phyloP scores from a whole-genome alignment of 2,797 vertebrate species.

The Amniataba percoides region DNA sequence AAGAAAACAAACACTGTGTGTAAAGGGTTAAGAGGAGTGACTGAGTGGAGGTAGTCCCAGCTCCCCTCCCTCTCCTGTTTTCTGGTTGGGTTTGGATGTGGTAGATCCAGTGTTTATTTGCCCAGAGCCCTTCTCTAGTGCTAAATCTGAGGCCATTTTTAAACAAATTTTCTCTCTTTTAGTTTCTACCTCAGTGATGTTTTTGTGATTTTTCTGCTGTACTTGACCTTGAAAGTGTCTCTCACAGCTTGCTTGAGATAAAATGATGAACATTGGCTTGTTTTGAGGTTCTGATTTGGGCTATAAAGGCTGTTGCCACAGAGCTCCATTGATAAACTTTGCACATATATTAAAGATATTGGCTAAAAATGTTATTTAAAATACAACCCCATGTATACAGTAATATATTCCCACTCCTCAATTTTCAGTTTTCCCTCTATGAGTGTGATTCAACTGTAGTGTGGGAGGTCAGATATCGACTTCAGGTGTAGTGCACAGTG shows the following conservation, averaged over 20 bases:
- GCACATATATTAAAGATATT: not conserved
- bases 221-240: constrained; percentile 3
- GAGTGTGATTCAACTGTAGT: not conserved
- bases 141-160: constrained; percentile 49
- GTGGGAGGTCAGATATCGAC: not conserved
- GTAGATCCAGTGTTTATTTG: constrained; percentile 52
- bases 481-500: not conserved
- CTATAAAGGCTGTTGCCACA: not conserved
- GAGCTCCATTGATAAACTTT: not conserved
- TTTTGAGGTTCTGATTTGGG: not conserved
- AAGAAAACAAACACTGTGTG: constrained; percentile 41
- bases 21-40: constrained; percentile 13
- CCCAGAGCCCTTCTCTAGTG: constrained; percentile 25
- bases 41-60: constrained; percentile 17
- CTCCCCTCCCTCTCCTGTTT: constrained; percentile 32
- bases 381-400: not conserved
- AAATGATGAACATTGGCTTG: not conserved
- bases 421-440: not conserved
- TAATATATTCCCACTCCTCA: not conserved
- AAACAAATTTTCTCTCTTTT: constrained; percentile 28
- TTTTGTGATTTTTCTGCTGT: constrained; percentile 1
- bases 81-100: constrained; percentile 58
- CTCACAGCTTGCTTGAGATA: not conserved
- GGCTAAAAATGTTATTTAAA: too few species aligned
- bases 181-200: constrained; percentile 6